Conservation (phyloP, 2,888 invertebrate species). For the Iselma pallidipennis region DNA sequence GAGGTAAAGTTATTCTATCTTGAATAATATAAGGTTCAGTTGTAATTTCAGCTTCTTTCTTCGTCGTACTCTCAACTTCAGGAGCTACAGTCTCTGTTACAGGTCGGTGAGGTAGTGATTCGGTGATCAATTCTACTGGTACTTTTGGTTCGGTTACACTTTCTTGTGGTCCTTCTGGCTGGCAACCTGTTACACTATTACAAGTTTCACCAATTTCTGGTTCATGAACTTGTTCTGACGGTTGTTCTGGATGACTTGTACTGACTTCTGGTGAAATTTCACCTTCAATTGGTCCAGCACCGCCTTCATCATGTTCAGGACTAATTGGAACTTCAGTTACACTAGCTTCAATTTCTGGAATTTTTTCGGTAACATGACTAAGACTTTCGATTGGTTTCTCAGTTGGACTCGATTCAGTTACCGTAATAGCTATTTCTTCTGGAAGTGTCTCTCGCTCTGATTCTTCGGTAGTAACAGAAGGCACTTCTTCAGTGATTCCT, state of each 20-base stretch:
- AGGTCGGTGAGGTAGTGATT: constrained; percentile 5
- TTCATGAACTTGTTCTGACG: neutral
- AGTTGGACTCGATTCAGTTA: constrained; percentile 23
- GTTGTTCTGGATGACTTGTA: neutral
- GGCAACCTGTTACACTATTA: neutral
- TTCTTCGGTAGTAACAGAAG: constrained; percentile 16
- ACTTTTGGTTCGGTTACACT: constrained; percentile 8
- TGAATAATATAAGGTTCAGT: constrained; percentile 8
- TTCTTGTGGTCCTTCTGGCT: constrained; percentile 6
- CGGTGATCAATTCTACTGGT: constrained; percentile 26
- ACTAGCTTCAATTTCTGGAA: constrained; percentile 12
- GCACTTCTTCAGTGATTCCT: constrained; percentile 12
- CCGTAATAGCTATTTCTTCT: constrained; percentile 20
- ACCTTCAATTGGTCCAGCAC: neutral
- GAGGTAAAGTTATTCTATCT: constrained; percentile 12
- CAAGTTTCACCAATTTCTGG: neutral
- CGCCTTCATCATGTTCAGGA: constrained; percentile 2
- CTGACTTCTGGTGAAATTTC: neutral
- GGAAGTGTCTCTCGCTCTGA: constrained; percentile 17
- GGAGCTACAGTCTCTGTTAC: constrained; percentile 22
- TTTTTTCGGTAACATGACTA: constrained; percentile 24
- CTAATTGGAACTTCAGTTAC: constrained; percentile 49
- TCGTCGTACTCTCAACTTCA: neutral
- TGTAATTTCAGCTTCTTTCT: constrained; percentile 2
- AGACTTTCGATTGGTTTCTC: constrained; percentile 22